A percentile compares a stretch with the other conserved stretches of the same genome.
phyloP scores from a whole-genome alignment of 2,113 vertebrate genomes.

The Caranx melampygus region DNA sequence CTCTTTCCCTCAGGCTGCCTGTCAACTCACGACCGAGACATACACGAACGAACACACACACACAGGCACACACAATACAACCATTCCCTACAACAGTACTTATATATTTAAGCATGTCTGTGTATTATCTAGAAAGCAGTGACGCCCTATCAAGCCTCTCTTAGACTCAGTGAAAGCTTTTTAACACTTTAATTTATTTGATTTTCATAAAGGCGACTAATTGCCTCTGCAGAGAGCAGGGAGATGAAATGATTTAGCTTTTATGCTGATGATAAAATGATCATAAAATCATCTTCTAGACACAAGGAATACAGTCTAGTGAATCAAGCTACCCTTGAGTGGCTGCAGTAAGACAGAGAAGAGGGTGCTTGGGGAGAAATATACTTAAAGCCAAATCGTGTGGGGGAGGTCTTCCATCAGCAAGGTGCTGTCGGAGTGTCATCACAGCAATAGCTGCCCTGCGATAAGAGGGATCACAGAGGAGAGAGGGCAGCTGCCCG shows the following conservation, averaged over 20 bases:
- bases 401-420: constrained; percentile 41
- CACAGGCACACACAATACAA: constrained; percentile 15
- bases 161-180: constrained; percentile 50
- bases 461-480: constrained; percentile 41
- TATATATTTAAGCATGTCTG: constrained; percentile 27
- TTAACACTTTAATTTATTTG: constrained; percentile 64
- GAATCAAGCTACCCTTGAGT: constrained; percentile 60
- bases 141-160: constrained; percentile 22
- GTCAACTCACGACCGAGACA: constrained; percentile 69
- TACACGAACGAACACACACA: constrained; percentile 35
- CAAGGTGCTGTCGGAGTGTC: constrained; percentile 32
- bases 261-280: constrained; percentile 62
- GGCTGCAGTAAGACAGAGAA: constrained; percentile 31
- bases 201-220: constrained; percentile 63
- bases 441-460: constrained; percentile 28
- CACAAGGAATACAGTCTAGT: constrained; percentile 49
- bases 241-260: constrained; percentile 55
- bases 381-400: constrained; percentile 40
- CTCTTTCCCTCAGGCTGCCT: constrained; percentile 70
- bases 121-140: constrained; percentile 15
- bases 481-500: constrained; percentile 13
- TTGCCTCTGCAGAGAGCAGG: constrained; percentile 57
- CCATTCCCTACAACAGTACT: constrained; percentile 28
- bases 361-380: constrained; percentile 57
- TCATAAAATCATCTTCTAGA: constrained; percentile 64